Evolutionary conservation across 2,888 invertebrate species (phyloP), one percentile per base, ranked within the genome.

Genomic region (Tinea pellionella): DNA sequence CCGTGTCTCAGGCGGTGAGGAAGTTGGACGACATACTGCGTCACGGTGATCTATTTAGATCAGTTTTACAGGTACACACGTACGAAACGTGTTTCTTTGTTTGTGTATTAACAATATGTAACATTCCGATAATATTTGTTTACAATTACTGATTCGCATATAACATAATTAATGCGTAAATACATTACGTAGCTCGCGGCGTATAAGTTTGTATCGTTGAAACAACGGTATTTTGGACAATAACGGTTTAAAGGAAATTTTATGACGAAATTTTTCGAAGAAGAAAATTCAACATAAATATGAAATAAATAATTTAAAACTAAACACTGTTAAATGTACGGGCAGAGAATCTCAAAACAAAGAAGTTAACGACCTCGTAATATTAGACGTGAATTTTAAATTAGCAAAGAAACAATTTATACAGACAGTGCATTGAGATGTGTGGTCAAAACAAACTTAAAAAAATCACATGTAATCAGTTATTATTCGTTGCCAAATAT

Each of bases 41-140:
- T 59, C 87, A 90, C 65, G 91, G 92, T 60, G 88, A 90, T 65
- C 73, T 93, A 66, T 94, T 93, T 79, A 88, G 91, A 66, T 89
- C 89, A 13, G 90, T 89, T 15, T 77, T 89, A 68, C 84, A 92
- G 93, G 94, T 94, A 89, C 55, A 59, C 24, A 24, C 24, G 24
- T 24, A 24, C 24, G 24, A 24, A 24, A 24, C 24, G 24, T 24
- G 24, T 24, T 24, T 24, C 24, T 24, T 24, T n/a, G 12, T 24
- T 24, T 6, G 24, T 37, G 37, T n/a, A 24, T 24, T 6, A 24
- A 6, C 24, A 24, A 24, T 24, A 24, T n/a, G 4, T 37, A 37
- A 37, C 37, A 37, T 37, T 37, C 9, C 37, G 37, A 37, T 37
- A 9, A 37, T 37, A 37, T 37, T 37, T 37, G 37, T 37, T 37